These are phyloP conservation scores for Muntiacus muntjak DNA, from an alignment of 2,113 vertebrate genomes.

Conservation along the genomic window DNA sequence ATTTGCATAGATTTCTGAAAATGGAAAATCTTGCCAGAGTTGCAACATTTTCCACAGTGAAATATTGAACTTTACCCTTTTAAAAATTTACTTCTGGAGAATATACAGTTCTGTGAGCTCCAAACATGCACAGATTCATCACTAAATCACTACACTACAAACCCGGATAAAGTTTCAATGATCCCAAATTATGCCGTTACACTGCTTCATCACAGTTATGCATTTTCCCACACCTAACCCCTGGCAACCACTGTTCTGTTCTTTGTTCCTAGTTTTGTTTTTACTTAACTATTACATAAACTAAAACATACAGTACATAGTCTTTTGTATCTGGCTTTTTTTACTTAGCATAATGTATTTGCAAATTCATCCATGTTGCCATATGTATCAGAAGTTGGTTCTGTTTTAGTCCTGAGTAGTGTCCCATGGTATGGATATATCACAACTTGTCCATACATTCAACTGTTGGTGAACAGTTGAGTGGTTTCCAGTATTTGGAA, in stretches of 20 bases:
- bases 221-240: not conserved
- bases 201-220: not conserved
- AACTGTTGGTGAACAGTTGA: not conserved
- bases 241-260: not conserved
- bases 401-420: not conserved
- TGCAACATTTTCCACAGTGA: not conserved
- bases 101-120: not conserved
- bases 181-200: not conserved
- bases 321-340: not conserved
- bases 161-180: not conserved
- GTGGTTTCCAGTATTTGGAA: not conserved
- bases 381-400: not conserved
- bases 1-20: not conserved
- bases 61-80: not conserved
- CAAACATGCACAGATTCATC: not conserved
- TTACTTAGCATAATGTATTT: not conserved
- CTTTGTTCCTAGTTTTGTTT: not conserved
- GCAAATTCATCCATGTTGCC: not conserved
- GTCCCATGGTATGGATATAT: not conserved
- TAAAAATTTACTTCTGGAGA: not conserved
- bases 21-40: not conserved
- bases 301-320: not conserved
- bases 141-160: not conserved
- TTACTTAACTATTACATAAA: not conserved
- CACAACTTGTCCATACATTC: not conserved